Conservation (phyloP, 2,113 vertebrate species). For the Calcarius ornatus region DNA sequence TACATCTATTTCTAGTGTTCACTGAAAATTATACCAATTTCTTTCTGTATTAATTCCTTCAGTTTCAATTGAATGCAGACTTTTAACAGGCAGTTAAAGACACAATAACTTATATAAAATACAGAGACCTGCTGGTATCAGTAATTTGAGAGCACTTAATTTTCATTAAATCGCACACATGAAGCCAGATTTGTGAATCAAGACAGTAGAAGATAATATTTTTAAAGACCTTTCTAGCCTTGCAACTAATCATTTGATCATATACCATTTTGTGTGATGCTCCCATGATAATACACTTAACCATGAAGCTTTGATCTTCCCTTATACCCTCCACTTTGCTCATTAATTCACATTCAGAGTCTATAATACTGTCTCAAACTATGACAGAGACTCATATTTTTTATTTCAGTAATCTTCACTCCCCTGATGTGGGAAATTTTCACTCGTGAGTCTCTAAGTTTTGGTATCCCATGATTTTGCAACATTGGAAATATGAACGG, state of each 20-base stretch:
- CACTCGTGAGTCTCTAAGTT: background rate
- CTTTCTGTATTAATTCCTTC: background rate
- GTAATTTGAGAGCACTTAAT: background rate
- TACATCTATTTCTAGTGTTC: background rate
- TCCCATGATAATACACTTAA: background rate
- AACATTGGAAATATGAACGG: background rate
- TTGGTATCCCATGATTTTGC: background rate
- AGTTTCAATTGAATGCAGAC: background rate
- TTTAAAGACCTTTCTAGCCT: background rate
- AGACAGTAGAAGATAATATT: background rate
- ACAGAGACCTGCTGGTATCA: background rate
- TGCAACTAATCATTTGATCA: background rate
- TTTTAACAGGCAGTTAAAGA: background rate
- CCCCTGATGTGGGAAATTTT: background rate
- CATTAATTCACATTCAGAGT: background rate
- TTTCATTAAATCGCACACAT: background rate
- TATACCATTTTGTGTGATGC: background rate
- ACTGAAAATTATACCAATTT: background rate
- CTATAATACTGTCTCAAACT: background rate
- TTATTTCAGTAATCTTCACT: background rate
- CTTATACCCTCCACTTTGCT: background rate
- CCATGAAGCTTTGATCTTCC: background rate
- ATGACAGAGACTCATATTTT: background rate
- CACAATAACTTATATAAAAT: background rate
- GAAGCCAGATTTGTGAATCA: background rate